Evolutionary conservation across 2,888 invertebrate species (phyloP).

Genomic region (Philhelius pedissequus): DNA sequence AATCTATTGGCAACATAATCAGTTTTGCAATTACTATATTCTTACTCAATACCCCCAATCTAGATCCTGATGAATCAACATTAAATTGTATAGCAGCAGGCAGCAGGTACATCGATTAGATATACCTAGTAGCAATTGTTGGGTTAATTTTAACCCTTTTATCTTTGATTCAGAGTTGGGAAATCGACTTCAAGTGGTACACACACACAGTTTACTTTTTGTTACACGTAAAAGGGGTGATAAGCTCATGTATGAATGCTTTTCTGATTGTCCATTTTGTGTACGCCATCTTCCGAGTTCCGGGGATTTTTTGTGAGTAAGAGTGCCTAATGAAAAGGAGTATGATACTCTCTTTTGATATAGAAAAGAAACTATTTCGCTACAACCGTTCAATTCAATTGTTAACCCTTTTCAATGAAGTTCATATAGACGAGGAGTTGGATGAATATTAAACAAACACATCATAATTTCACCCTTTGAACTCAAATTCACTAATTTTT

Average conservation of each 20-base stretch:
- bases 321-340: neutral
- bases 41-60: neutral
- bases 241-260: neutral
- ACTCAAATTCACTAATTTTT: constrained; percentile 13
- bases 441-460: neutral
- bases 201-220: constrained; percentile 10
- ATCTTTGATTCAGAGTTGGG: constrained; percentile 33
- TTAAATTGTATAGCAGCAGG: neutral
- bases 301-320: neutral
- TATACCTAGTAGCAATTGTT: constrained; percentile 3
- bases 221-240: constrained; percentile 31
- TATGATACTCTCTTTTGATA: constrained; percentile 1
- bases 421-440: neutral
- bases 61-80: constrained; percentile 3
- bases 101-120: neutral
- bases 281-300: neutral
- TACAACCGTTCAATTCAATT: neutral
- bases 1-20: constrained; percentile 34
- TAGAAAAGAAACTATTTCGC: neutral
- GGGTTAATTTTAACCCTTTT: constrained; percentile 64
- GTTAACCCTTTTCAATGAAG: neutral
- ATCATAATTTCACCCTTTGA: constrained; percentile 6
- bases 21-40: constrained; percentile 37
- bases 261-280: constrained; percentile 62
- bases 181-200: constrained; percentile 51